These are phyloP conservation scores for Oxygymnocypris stewartii DNA, from an alignment of 2,113 vertebrate genomes.

Conservation along the genomic window DNA sequence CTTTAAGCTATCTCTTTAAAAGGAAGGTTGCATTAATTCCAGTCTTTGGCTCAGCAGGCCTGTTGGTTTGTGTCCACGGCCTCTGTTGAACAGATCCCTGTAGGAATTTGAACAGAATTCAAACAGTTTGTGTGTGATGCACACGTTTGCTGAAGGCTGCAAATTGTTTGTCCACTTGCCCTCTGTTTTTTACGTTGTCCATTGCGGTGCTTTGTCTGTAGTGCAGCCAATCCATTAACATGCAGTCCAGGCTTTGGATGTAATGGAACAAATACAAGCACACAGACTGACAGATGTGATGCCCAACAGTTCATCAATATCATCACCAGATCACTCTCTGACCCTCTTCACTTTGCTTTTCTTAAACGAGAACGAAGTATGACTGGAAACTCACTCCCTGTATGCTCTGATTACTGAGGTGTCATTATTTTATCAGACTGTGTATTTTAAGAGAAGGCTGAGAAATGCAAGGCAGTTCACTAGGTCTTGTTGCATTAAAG, in stretches of 20 bases:
- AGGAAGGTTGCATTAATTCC: neutral
- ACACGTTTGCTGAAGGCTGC: neutral
- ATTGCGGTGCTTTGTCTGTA: conserved; percentile 35
- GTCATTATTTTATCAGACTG: neutral
- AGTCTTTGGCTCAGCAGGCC: neutral
- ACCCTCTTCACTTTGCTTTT: neutral
- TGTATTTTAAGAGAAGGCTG: neutral
- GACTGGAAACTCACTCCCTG: neutral
- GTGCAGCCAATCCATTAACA: conserved; percentile 46
- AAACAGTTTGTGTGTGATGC: neutral
- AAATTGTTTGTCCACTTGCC: conserved; percentile 21
- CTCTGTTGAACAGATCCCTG: neutral
- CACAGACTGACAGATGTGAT: conserved; percentile 45
- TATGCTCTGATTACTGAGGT: neutral
- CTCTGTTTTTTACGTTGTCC: conserved; percentile 8
- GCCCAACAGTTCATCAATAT: conserved; percentile 29
- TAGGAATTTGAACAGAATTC: neutral
- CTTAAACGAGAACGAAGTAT: neutral
- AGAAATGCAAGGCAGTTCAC: neutral
- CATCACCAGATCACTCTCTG: neutral
- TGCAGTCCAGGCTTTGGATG: neutral
- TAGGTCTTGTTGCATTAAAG: neutral
- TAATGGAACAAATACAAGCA: conserved; percentile 34
- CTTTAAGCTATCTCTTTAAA: neutral
- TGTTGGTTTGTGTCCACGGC: neutral